Evolutionary conservation across 2,888 invertebrate genomes (phyloP).

Genomic region (Ormyrus pomaceus): DNA sequence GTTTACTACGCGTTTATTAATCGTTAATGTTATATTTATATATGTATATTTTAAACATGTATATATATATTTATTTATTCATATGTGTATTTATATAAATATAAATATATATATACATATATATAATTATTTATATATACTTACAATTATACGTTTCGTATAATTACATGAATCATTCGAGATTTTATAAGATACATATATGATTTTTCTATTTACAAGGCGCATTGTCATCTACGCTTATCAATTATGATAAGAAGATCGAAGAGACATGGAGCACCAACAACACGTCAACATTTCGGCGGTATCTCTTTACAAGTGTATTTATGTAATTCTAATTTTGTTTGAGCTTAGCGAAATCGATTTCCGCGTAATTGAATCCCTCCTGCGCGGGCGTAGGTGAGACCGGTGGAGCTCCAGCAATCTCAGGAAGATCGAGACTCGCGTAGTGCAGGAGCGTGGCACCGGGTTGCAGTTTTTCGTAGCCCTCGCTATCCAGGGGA

Average conservation of each 20-base stretch:
- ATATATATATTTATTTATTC: conserved; percentile 64
- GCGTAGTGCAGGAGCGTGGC: conserved; percentile 80
- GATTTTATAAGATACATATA: conserved; percentile 58
- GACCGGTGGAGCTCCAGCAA: conserved; percentile 69
- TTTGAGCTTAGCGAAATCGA: conserved; percentile 83
- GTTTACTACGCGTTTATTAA: conserved; percentile 69
- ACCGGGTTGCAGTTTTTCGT: conserved; percentile 71
- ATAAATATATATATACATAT: conserved; percentile 60
- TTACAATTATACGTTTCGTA: conserved; percentile 66
- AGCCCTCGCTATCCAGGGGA: conserved; percentile 76
- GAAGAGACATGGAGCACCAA: conserved; percentile 48
- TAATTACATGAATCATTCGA: conserved; percentile 64
- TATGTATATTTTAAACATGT: conserved; percentile 66
- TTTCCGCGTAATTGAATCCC: conserved; percentile 85
- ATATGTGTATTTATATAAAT: conserved; percentile 59
- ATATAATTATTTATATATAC: conserved; percentile 65
- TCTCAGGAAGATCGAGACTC: conserved; percentile 80
- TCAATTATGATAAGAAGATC: conserved; percentile 35
- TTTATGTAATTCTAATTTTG: conserved; percentile 64
- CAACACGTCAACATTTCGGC: conserved; percentile 61
- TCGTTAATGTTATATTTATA: conserved; percentile 62
- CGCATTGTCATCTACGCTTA: conserved; percentile 41
- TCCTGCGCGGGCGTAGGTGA: conserved; percentile 74
- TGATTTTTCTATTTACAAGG: conserved; percentile 57
- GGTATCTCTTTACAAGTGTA: conserved; percentile 64